Conservation (phyloP, 2,797 vertebrate species). For the Aselliscus stoliczkanus region DNA sequence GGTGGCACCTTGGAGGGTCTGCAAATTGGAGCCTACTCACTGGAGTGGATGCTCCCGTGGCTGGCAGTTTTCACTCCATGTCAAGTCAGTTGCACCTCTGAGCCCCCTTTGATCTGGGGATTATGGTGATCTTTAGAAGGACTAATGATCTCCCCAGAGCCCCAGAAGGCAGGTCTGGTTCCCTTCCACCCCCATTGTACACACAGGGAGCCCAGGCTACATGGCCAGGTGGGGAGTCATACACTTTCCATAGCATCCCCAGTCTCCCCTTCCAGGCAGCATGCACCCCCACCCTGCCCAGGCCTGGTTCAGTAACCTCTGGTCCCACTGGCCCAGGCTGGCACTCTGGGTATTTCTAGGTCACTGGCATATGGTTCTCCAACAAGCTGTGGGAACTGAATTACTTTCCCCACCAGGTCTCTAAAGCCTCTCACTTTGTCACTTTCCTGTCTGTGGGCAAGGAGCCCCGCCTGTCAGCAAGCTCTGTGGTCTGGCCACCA, state of each 20-base stretch:
- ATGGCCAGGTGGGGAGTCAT: background rate
- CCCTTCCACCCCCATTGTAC: background rate
- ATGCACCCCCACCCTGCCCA: background rate
- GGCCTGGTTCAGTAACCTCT: background rate
- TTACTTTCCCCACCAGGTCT: background rate
- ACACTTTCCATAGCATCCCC: background rate
- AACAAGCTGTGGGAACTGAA: background rate
- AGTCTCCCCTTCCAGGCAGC: too few species aligned
- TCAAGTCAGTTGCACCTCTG: background rate
- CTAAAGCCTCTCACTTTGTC: background rate
- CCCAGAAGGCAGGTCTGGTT: background rate
- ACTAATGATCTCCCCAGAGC: slow-evolving; percentile 39
- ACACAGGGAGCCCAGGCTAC: background rate
- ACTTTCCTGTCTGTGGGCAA: background rate
- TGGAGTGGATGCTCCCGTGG: background rate
- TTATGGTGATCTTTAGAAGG: slow-evolving; percentile 30
- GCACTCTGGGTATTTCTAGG: background rate
- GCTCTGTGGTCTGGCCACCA: background rate
- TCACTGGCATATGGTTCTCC: background rate
- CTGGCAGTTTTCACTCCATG: background rate
- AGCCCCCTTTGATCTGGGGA: slow-evolving; percentile 51
- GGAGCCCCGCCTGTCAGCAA: background rate
- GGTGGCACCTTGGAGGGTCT: background rate
- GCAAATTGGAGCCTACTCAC: background rate
- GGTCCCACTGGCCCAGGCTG: background rate